Evolutionary conservation across 1,140 invertebrate species (phyloP), one percentile per base, ranked within the genome.

Genomic region (Chironomus striatipennis): DNA sequence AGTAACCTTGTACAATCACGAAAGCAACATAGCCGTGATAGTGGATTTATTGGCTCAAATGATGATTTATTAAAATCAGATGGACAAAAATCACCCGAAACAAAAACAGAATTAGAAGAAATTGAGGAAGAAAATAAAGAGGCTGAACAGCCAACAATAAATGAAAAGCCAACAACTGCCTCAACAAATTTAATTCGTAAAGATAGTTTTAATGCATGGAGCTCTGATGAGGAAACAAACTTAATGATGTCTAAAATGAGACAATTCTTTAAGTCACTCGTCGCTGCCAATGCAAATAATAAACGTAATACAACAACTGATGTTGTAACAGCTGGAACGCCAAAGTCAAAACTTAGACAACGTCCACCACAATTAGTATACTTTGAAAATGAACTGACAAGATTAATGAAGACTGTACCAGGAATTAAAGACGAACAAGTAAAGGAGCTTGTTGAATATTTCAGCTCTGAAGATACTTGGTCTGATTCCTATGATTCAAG

Each of bases 211-310:
- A 94, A 95, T 79, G 94, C 95, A 78, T 95, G 93, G 93, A 94
- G 92, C 67, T 95, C 93, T 0, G 93, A 96, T 79, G 93, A 96
- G 80, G 94, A 95, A 83, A 95, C 94, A 0, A 96, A 96, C 81
- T 81, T 95, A 8, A 96, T 96, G 93, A 95, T 96, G 93, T 93
- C 90, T 9, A 95, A 95, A 84, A 94, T 96, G 91, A 85, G 93
- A 4, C 92, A 94, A 77, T 94, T 95, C 80, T 95, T 95, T 81
- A 95, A 94, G 81, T 93, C 91, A 21, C 90, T 95, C 86, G 88
- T 95, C 1, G 90, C 88, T 1, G 86, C 87, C 64, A 89, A 88
- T 78, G 86, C 87, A 76, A 79, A 80, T 73, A 67, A 74, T 1
- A 76, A 75, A 10, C 76, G 72, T 75, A 77, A 74, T 76, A 77